Conservation (phyloP, 2,888 invertebrate species). For the Hirtodrosophila trivittata region DNA sequence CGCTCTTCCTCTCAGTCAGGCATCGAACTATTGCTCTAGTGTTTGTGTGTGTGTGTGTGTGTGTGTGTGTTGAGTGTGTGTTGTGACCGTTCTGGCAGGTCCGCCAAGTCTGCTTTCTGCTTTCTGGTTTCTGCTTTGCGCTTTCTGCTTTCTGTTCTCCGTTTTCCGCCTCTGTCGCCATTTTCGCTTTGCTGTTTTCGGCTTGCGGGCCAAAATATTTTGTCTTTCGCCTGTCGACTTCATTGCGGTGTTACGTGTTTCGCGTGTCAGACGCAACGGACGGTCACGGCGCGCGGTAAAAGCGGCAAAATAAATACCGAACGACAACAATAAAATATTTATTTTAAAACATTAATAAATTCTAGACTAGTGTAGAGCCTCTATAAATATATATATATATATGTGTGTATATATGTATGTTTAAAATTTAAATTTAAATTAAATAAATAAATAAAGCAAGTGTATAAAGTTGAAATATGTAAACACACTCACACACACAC, state of each 20-base stretch:
- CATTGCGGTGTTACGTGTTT: constrained; percentile 84
- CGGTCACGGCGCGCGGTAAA: constrained; percentile 58
- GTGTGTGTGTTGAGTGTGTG: constrained; percentile 22
- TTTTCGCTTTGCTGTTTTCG: constrained; percentile 71
- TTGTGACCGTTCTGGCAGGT: constrained; percentile 35
- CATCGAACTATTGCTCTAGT: too few species aligned
- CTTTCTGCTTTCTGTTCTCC: constrained; percentile 13
- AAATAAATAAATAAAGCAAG: constrained; percentile 8
- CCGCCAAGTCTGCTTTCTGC: constrained; percentile 43
- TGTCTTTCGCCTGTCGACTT: constrained; percentile 72
- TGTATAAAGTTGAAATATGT: too few species aligned
- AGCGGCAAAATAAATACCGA: constrained; percentile 43
- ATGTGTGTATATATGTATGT: constrained; percentile 5
- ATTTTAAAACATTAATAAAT: constrained; percentile 28
- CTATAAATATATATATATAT: constrained; percentile 10
- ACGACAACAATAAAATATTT: constrained; percentile 42
- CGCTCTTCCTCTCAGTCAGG: constrained; percentile 4
- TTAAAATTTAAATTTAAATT: background rate
- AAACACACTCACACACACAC: too few species aligned
- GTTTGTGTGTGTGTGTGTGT: constrained; percentile 32
- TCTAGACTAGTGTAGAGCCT: constrained; percentile 43
- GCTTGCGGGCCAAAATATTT: constrained; percentile 77
- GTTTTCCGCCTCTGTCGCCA: constrained; percentile 44
- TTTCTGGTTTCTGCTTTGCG: constrained; percentile 5
- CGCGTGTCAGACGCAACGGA: constrained; percentile 82